Conservation (phyloP, 1,140 invertebrate genomes). For the Phortica variegata region DNA sequence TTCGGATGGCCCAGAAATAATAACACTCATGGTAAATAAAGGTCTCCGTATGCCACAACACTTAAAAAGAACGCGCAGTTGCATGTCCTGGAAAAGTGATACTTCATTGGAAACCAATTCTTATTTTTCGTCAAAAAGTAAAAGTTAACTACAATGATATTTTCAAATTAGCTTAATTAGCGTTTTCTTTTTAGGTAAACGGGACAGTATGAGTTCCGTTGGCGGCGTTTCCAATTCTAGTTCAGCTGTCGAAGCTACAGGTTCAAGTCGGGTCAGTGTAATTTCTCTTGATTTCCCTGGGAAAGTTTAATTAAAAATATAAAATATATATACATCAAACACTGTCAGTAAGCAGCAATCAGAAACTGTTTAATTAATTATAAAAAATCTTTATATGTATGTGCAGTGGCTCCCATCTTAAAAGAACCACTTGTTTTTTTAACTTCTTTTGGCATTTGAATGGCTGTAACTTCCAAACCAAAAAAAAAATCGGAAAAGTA, state of each 20-base stretch:
- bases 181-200: not conserved
- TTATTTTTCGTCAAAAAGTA: conserved; percentile 16
- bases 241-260: not conserved
- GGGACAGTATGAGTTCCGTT: conserved; percentile 19
- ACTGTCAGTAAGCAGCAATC: not conserved
- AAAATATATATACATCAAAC: not conserved
- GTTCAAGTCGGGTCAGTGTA: conserved; percentile 27
- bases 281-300: conserved; percentile 36
- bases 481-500: no score
- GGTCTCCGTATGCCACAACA: conserved; percentile 45
- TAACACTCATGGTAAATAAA: conserved; percentile 34
- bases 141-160: conserved; percentile 14
- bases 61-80: conserved; percentile 33
- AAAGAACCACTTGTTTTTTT: conserved; percentile 32
- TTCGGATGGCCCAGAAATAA: conserved; percentile 38
- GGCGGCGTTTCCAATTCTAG: conserved; percentile 19
- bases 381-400: conserved; percentile 1
- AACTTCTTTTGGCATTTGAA: no score
- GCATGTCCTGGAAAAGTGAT: conserved; percentile 31
- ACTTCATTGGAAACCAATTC: conserved; percentile 29
- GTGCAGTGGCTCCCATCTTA: conserved; percentile 19
- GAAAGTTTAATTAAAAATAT: conserved; percentile 7
- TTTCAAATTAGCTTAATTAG: not conserved
- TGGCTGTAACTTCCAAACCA: no score
- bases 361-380: not conserved